phyloP scores from a whole-genome alignment of 2,797 vertebrate genomes.

The Cynodonichthys magdalenae region DNA sequence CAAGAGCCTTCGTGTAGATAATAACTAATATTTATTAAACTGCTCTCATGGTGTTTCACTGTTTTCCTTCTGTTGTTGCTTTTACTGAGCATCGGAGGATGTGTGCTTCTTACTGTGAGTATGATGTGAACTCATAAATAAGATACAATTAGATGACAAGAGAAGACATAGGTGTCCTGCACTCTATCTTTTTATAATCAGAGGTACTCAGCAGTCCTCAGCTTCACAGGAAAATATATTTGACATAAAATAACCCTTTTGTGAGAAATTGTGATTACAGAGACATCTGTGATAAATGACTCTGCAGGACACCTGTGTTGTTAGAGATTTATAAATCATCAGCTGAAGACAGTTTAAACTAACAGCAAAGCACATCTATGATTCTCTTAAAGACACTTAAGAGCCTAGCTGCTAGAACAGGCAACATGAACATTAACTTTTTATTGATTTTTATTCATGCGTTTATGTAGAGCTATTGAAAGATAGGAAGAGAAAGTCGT shows the following conservation, averaged over 20 bases:
- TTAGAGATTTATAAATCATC: background rate
- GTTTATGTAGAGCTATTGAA: too few species aligned
- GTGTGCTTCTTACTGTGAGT: conserved; percentile 62
- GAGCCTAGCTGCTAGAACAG: too few species aligned
- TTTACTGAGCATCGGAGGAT: conserved; percentile 57
- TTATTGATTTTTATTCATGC: too few species aligned
- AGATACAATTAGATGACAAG: background rate
- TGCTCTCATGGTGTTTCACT: conserved; percentile 35
- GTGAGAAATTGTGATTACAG: too few species aligned
- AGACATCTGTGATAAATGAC: background rate
- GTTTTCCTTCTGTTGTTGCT: conserved; percentile 39
- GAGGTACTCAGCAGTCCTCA: background rate
- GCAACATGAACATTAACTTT: too few species aligned
- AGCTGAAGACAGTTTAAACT: too few species aligned
- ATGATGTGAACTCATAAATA: conserved; percentile 21
- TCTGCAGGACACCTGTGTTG: conserved; percentile 14
- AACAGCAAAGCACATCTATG: too few species aligned
- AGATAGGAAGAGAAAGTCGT: too few species aligned
- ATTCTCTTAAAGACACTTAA: too few species aligned
- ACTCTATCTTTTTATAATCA: background rate
- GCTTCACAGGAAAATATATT: background rate
- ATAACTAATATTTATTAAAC: background rate
- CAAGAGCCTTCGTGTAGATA: background rate
- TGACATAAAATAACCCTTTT: background rate
- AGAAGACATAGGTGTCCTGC: conserved; percentile 9